Percentiles rank a stretch among this genome's conserved stretches.
Conservation (phyloP, 2,113 vertebrate genomes). For the Microcebus jonahi region DNA sequence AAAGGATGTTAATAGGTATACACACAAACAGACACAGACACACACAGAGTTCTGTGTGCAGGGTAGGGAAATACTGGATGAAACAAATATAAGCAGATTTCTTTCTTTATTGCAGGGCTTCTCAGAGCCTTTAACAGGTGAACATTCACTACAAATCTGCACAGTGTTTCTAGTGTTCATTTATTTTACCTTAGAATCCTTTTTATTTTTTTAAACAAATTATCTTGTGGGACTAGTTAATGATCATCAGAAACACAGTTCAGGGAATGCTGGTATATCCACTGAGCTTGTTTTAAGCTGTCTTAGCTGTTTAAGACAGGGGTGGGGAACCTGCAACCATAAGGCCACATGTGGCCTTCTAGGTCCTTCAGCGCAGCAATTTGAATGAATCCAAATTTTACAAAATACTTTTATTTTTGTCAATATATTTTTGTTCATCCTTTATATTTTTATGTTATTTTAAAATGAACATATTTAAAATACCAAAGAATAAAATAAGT, state of each 20-base stretch:
- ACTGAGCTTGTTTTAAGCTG: not conserved
- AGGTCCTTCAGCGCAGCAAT: too few relatives aligned
- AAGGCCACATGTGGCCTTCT: too few relatives aligned
- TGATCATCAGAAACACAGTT: constrained; percentile 7
- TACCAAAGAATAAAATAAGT: too few relatives aligned
- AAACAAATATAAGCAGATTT: not conserved
- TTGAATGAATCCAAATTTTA: too few relatives aligned
- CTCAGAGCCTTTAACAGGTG: not conserved
- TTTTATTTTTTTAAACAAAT: not conserved
- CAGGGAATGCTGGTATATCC: not conserved
- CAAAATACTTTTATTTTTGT: too few relatives aligned
- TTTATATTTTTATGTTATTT: too few relatives aligned
- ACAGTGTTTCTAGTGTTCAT: not conserved
- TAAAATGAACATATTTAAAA: too few relatives aligned
- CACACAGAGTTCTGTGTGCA: not conserved
- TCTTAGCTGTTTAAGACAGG: too few relatives aligned
- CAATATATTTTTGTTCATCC: too few relatives aligned
- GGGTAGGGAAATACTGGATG: not conserved
- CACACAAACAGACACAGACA: not conserved
- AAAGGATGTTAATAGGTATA: not conserved
- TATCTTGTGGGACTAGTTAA: not conserved
- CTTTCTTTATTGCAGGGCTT: not conserved
- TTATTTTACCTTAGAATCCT: not conserved
- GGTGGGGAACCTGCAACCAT: too few relatives aligned
- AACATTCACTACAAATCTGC: not conserved